Conservation (phyloP, 2,888 invertebrate genomes). For the Apomyelois bistriatella region DNA sequence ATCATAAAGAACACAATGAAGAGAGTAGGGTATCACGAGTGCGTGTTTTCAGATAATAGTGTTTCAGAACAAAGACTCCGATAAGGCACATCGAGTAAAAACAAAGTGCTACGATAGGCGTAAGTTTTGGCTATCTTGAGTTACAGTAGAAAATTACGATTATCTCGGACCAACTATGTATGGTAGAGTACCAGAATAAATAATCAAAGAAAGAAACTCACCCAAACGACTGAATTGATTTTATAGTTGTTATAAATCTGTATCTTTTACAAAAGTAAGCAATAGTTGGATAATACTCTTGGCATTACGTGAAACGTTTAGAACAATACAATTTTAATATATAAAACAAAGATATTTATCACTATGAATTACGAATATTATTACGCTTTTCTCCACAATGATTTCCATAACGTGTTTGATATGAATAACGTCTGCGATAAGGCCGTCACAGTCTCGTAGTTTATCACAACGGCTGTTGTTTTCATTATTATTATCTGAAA, state of each 20-base stretch:
- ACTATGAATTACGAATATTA: not conserved
- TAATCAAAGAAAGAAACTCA: no score
- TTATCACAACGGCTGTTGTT: constrained; percentile 1
- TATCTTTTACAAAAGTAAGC: no score
- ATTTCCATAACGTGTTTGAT: constrained; percentile 2
- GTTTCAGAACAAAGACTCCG: constrained; percentile 8
- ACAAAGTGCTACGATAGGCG: constrained; percentile 7
- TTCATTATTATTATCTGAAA: constrained; percentile 4
- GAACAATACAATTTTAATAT: not conserved
- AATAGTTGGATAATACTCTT: no score
- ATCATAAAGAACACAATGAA: not conserved
- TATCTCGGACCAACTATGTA: not conserved
- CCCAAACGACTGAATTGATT: no score
- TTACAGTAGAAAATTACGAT: not conserved
- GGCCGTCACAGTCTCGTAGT: constrained; percentile 4
- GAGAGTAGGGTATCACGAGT: not conserved
- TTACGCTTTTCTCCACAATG: constrained; percentile 1
- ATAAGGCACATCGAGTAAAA: constrained; percentile 11
- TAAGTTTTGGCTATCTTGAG: constrained; percentile 3
- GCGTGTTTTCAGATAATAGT: not conserved
- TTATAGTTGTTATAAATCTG: no score
- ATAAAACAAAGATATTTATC: not conserved
- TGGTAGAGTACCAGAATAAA: no score
- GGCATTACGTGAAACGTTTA: no score
- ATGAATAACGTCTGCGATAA: not conserved